Base-by-base conservation (phyloP, 2,888 invertebrate genomes). In the Eupithecia exiguata region DNA sequence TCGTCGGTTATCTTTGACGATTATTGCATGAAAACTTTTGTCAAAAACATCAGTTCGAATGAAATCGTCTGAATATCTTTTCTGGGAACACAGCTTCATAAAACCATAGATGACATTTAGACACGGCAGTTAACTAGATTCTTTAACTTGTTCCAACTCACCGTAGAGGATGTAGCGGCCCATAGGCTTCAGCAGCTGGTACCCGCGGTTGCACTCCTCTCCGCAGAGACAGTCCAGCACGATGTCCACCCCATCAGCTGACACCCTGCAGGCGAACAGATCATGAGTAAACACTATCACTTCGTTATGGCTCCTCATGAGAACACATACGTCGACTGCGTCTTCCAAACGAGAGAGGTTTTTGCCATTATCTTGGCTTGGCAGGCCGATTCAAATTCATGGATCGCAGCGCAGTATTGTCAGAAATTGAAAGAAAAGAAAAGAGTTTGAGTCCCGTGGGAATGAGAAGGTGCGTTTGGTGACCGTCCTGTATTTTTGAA, bases 191-290 rank as follows among this genome's bases (percentile, higher is more conserved):
- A 98, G 95, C 58, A 98, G 95, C 72, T 95, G 95, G 87, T 98
- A 97, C 49, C 98, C 98, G 81, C 97, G 96, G 93, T 97, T 97
- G 90, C 97, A 97, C 88, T 98, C 98, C 84, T 98, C 98, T 6
- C 98, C 98, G 89, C 97, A 98, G 75, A 98, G 95, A 87, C 98
- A 98, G 91, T 98, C 98, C 87, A 98, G 92, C 46, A 98, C 97
- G 72, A 98, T 96, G 87, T 98, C 98, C 46, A 98, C 97, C 68
- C 98, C 98, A 82, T 97, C 97, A 5, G 97, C 95, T 53, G 95
- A 95, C 67, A 97, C 93, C 91, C 96, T 97, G 85, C 79, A 81
- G 77, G 72, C 62, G n/a, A 70, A 30, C 46, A 69, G 71, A 65
- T 14, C 25, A 43, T 73, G 18, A 73, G 40, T n/a, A 58, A 18